These are phyloP conservation scores for Nanorana parkeri DNA, from an alignment of 2,113 vertebrate genomes.

Conservation along the genomic window DNA sequence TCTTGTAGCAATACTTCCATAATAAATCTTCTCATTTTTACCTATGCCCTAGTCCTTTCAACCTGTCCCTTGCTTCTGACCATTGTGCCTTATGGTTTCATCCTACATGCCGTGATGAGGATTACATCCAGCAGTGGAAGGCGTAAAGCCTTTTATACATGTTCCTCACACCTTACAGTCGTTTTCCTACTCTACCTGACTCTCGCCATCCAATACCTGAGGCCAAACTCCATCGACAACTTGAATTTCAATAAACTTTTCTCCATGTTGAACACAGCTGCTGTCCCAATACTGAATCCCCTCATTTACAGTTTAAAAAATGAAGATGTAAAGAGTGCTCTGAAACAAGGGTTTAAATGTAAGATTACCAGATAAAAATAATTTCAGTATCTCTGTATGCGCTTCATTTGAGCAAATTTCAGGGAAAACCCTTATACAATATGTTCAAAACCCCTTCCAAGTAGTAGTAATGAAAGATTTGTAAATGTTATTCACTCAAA, in stretches of 20 bases:
- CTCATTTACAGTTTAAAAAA: conserved; percentile 26
- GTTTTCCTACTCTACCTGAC: conserved; percentile 49
- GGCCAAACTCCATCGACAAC: neutral
- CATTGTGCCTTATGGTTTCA: neutral
- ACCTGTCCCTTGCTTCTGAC: conserved; percentile 14
- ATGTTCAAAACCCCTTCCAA: too few species aligned
- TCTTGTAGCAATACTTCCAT: conserved; percentile 36
- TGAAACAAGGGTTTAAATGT: neutral
- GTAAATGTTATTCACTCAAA: too few species aligned
- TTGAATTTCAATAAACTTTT: conserved; percentile 43
- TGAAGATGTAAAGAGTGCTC: conserved; percentile 54
- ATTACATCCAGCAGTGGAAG: neutral
- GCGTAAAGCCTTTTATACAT: conserved; percentile 43
- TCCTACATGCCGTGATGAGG: conserved; percentile 8
- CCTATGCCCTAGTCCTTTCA: conserved; percentile 1
- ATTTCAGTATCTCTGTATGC: too few species aligned
- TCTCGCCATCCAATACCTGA: conserved; percentile 3
- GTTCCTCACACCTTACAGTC: conserved; percentile 34
- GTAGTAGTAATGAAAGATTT: too few species aligned
- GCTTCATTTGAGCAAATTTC: too few species aligned
- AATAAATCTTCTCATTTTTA: neutral
- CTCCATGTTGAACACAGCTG: conserved; percentile 55
- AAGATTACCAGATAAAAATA: too few species aligned
- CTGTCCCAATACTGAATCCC: conserved; percentile 51
- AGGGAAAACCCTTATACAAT: too few species aligned